Base-by-base conservation (phyloP, 2,888 invertebrate species). In the Habroteleia sp. region DNA sequence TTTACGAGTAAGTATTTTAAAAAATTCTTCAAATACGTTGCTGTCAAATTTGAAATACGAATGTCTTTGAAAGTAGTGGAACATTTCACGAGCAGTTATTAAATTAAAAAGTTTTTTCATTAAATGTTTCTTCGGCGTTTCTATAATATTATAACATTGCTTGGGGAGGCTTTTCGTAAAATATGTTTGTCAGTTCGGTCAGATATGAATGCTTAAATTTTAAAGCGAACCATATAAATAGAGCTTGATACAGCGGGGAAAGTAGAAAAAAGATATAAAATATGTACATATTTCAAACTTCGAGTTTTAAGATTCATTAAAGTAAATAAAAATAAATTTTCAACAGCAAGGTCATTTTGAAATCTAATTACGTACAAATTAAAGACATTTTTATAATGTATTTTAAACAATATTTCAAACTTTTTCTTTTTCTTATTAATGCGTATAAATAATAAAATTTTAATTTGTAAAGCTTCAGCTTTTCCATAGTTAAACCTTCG, bases 91-190 rank as follows among this genome's bases (percentile, higher is more conserved):
- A 35, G 11, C 27, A 14, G 65, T 65, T 65, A 65, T 65, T 54
- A 65, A 54, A 54, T 54, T 65, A 65, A 65, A 65, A 65, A 65
- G 42, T 65, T 65, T 65, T 65, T 65, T 65, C 65, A 65, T 65
- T 54, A 54, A 65, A 37, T 35, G 54, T 54, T 65, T 52, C 42
- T 17, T 8, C 27, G 14, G 2, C 11, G 60, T 27, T 56, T 41
- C 37, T 44, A 25, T 10, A 37, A 17, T 14, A 23, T 31, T 39
- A 41, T 41, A 50, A 25, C 14, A 52, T 42, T 50, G 31, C n/a
- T n/a, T n/a, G 16, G 17, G 23, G 11, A 33, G 42, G 25, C 42
- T 42, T 41, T 31, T 42, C 50, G 33, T 52, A 63, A 63, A 63
- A 42, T 41, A 50, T 35, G 58, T 44, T 25, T 46, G 29, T 14